A percentile compares a stretch with the other conserved stretches of the same genome.
phyloP scores from a whole-genome alignment of 2,888 invertebrate genomes.

The Galeopsomyia nigrocyanea region DNA sequence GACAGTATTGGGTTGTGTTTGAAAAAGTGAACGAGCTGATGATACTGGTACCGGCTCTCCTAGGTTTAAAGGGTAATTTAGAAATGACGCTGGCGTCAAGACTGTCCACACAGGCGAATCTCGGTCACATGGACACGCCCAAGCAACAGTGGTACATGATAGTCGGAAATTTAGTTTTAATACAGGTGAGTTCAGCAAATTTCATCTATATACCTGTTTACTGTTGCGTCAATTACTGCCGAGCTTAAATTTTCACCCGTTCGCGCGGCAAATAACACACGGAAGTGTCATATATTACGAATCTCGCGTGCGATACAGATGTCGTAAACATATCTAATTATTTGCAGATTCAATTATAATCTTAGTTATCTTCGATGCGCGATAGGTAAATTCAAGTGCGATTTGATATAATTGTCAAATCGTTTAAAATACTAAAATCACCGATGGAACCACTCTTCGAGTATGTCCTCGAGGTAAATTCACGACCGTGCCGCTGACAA shows the following conservation, averaged over 20 bases:
- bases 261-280: no score
- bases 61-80: constrained; percentile 91
- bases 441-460: no score
- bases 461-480: no score
- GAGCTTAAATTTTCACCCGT: no score
- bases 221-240: background rate
- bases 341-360: background rate
- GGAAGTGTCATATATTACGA: no score
- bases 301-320: no score
- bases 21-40: constrained; percentile 78
- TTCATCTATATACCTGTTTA: constrained; percentile 4
- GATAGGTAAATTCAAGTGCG: no score
- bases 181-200: constrained; percentile 72
- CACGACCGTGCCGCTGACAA: background rate
- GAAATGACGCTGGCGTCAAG: constrained; percentile 98
- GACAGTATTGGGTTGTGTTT: constrained; percentile 82
- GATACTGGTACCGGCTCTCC: constrained; percentile 84
- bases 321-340: no score
- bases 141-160: constrained; percentile 78
- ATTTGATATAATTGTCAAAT: no score
- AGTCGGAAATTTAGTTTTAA: constrained; percentile 80
- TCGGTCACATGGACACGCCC: constrained; percentile 81
- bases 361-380: constrained; percentile 14
- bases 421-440: no score
- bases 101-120: constrained; percentile 91